These are phyloP conservation scores for Murina feae DNA, from an alignment of 2,113 vertebrate species.

Conservation along the genomic window DNA sequence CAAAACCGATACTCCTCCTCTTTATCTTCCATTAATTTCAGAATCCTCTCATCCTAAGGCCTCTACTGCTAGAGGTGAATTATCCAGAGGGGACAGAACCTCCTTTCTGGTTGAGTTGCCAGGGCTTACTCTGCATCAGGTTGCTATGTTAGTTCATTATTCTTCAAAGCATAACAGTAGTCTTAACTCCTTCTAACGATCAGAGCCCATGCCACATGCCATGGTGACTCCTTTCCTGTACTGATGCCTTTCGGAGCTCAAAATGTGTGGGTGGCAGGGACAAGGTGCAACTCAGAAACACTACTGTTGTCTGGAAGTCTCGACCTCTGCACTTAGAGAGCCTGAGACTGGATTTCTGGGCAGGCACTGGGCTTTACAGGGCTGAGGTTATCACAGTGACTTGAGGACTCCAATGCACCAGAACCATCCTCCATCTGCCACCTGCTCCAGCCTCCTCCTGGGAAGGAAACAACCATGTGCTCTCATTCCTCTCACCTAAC, in stretches of 20 bases:
- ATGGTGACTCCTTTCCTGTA: not conserved
- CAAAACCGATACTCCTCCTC: not conserved
- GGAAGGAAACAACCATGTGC: not conserved
- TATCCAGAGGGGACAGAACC: not conserved
- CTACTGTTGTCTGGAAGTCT: not conserved
- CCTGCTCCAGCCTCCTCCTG: not conserved
- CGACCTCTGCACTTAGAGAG: not conserved
- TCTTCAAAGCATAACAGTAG: not conserved
- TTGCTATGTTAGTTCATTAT: not conserved
- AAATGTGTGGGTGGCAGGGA: too few species aligned
- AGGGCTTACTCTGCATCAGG: not conserved
- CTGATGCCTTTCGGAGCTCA: not conserved
- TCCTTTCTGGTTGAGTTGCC: not conserved
- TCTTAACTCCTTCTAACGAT: not conserved
- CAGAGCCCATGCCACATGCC: not conserved
- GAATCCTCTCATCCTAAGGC: not conserved
- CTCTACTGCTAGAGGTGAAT: not conserved
- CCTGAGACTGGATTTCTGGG: not conserved
- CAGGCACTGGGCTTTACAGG: rapidly evolving
- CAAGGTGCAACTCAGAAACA: not conserved
- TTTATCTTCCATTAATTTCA: not conserved
- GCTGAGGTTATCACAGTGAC: not conserved
- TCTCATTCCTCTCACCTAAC: not conserved
- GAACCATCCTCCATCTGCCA: not conserved
- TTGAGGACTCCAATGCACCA: not conserved